Base-by-base conservation (phyloP, 2,797 vertebrate genomes). In the Yasuhikotakia modesta region DNA sequence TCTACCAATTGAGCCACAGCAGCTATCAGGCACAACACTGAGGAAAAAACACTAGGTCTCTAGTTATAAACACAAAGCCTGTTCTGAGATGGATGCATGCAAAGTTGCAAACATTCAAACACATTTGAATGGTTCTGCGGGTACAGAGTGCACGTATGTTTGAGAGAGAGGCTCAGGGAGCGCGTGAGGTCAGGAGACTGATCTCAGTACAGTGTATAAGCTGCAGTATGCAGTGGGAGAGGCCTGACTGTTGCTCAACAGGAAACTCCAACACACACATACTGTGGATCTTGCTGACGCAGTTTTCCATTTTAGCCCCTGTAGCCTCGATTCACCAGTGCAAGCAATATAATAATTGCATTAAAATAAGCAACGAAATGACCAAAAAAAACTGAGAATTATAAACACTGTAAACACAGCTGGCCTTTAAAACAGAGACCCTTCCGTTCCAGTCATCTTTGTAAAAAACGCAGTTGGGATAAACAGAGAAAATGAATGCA, bases 161-260 rank as follows among this genome's bases (percentile, higher is more conserved):
- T 50, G 43, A n/a, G 39, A 69, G 46, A 30, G 35, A 39, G 58
- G 43, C 30, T 60, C 2, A 39, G 45, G 57, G n/a, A 52, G 50
- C 32, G 60, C 11, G 60, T 39, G 60, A 24, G 43, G 24, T 81
- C 70, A 72, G 48, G 35, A 69, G 73, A 73, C 43, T 12, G 6
- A 35, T 68, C n/a, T 58, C 14, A 30, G 50, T 76, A 48, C 12
- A 5, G 7, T 68, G 58, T 39, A 52, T 64, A 67, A 74, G 63
- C 70, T 63, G 53, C 30, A 57, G 17, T 43, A 81, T 27, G 24
- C 48, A 19, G 67, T 71, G 46, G 58, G 76, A 55, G 76, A 70
- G 32, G 35, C 79, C 52, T 53, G 69, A 70, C 45, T 69, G 13
- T 78, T 83, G 78, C 78, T 83, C 71, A 78, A 83, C 77, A 85